Base-by-base conservation (phyloP, 2,888 invertebrate genomes). In the Cactoblastis cactorum region DNA sequence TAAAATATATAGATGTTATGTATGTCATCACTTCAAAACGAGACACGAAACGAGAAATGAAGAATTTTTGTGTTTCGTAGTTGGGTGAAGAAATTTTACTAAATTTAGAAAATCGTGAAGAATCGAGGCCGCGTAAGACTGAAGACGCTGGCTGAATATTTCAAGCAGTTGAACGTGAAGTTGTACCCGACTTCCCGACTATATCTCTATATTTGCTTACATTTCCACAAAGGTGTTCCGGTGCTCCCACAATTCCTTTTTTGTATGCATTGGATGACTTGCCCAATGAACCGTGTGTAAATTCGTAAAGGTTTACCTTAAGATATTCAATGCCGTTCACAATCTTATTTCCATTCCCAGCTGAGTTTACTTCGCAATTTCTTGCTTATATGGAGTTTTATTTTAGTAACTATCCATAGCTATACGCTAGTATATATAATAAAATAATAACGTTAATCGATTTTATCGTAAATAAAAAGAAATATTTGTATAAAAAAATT, bases 111-210 rank as follows among this genome's bases (percentile, higher is more conserved):
- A 69, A 69, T 75, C 66, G 71, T 71, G 71, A 69, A 62, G 68
- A 72, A 75, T 76, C 67, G 68, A 69, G 73, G 71, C 65, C 69
- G 65, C 69, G 67, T 71, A 60, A 66, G 65, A 65, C 69, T 58
- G 45, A 60, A 54, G 45, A 70, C 75, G 72, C 69, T 72, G 55
- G 57, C 56, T 60, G 65, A 52, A 57, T 57, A 57, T 48, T 50
- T 48, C 39, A 34, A 50, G 50, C 33, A 28, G 46, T 22, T 56
- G 43, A 37, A 28, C 47, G 50, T 46, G 45, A 33, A 49, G 39
- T 47, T 37, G 51, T 58, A 59, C 57, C 58, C n/a, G n/a, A n/a
- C n/a, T n/a, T n/a, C 37, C 9, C 9, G 8, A 28, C 37, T 37
- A 37, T 37, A 37, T 56, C 55, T 59, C 56, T 49, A 55, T 57